Conservation (phyloP, 2,113 vertebrate genomes). For the Pyrgilauda ruficollis region DNA sequence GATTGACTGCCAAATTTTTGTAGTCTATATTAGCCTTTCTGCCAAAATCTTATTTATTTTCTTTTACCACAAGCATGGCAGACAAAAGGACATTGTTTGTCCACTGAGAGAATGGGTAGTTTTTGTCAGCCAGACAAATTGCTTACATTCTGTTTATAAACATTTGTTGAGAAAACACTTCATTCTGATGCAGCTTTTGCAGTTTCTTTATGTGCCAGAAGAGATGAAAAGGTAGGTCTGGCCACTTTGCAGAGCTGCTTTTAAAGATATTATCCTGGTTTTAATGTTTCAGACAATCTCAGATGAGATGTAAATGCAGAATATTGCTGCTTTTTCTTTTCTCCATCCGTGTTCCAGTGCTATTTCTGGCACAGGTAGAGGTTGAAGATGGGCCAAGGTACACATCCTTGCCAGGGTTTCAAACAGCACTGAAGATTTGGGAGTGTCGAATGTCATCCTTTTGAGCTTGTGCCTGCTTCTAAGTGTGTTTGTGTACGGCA, state of each 20-base stretch:
- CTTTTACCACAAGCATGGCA: neutral
- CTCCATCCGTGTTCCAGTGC: fast-evolving
- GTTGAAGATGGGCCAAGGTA: neutral
- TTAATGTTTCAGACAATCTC: neutral
- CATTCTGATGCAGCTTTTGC: neutral
- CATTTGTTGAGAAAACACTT: neutral
- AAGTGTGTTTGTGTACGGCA: neutral
- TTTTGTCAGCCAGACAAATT: neutral
- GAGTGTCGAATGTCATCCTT: neutral
- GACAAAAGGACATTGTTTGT: neutral
- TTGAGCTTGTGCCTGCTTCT: neutral
- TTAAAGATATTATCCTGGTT: neutral
- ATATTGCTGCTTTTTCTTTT: neutral
- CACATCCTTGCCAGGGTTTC: neutral
- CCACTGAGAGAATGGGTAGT: neutral
- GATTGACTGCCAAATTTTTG: neutral
- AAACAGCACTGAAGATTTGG: neutral
- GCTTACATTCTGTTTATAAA: neutral
- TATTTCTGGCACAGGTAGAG: neutral
- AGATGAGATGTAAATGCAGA: fast-evolving
- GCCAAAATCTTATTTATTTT: neutral
- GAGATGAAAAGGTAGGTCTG: neutral
- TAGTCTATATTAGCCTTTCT: neutral
- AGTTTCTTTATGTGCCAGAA: neutral
- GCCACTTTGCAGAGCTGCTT: neutral